Evolutionary conservation across 2,113 vertebrate genomes (phyloP).

Genomic region (Chinchilla lanigera): DNA sequence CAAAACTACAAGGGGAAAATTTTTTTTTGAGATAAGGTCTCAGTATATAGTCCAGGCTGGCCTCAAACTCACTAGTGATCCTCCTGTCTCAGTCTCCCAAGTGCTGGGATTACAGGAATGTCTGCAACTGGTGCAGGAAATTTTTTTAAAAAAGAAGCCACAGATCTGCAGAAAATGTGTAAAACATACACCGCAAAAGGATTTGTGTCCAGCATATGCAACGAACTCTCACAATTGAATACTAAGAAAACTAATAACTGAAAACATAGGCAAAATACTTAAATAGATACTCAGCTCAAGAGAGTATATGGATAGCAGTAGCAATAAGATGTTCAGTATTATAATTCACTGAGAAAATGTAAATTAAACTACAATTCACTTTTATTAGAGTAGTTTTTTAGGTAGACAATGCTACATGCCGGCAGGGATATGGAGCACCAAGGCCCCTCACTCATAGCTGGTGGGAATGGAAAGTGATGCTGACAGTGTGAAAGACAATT

Average conservation of each 20-base stretch:
- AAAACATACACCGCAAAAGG: neutral
- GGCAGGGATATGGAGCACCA: neutral
- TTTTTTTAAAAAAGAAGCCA: neutral
- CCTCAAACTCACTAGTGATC: neutral
- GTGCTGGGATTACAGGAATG: neutral
- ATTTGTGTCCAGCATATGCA: neutral
- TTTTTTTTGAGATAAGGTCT: neutral
- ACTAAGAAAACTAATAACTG: neutral
- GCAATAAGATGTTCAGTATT: constrained; percentile 1
- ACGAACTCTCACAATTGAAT: constrained; percentile 12
- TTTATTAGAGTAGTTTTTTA: neutral
- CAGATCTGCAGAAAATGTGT: neutral
- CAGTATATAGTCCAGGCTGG: neutral
- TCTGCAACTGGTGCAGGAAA: neutral
- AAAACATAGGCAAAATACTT: constrained; percentile 12
- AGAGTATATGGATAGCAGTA: neutral
- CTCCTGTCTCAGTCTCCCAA: neutral
- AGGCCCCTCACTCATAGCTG: neutral
- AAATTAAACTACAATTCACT: neutral
- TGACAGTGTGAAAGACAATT: neutral
- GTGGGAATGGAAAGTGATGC: neutral
- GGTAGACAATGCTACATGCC: neutral
- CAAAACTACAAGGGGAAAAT: constrained; percentile 5
- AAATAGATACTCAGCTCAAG: neutral
- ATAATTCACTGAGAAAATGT: constrained; percentile 3